Evolutionary conservation across 2,797 vertebrate species (phyloP).

Genomic region (Paedocypris micromegethes): DNA sequence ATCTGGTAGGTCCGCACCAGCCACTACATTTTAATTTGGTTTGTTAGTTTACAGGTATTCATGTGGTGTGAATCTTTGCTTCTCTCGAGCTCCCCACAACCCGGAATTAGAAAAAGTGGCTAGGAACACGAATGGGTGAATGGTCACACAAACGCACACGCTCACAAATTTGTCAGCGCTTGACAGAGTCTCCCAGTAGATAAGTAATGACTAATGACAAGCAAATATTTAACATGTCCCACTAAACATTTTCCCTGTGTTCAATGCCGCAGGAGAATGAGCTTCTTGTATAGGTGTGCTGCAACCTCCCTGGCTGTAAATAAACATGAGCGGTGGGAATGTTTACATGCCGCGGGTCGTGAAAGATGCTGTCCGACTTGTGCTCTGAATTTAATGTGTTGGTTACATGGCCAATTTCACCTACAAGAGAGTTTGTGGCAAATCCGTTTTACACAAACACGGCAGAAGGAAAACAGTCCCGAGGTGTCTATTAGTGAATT

Average conservation of each 20-base stretch:
- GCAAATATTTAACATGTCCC: constrained; percentile 65
- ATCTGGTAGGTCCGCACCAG: too few species aligned
- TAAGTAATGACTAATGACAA: constrained; percentile 53
- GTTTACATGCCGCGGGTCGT: constrained; percentile 61
- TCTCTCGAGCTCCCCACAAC: too few species aligned
- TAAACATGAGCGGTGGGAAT: constrained; percentile 62
- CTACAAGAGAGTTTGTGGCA: constrained; percentile 58
- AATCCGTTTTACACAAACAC: constrained; percentile 52
- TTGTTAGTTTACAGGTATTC: too few species aligned
- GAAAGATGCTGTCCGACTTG: constrained; percentile 54
- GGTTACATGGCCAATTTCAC: constrained; percentile 67
- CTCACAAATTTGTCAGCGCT: too few species aligned
- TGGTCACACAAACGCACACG: too few species aligned
- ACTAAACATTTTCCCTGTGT: constrained; percentile 60
- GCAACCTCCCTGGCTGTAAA: constrained; percentile 55
- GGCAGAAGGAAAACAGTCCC: constrained; percentile 56
- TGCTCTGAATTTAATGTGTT: constrained; percentile 55
- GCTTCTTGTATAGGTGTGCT: constrained; percentile 59
- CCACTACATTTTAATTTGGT: too few species aligned
- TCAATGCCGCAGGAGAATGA: constrained; percentile 57
- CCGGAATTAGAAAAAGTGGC: too few species aligned
- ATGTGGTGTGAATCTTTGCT: too few species aligned
- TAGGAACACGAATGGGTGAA: too few species aligned
- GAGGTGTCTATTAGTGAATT: too few species aligned
- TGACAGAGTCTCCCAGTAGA: too few species aligned